Evolutionary conservation across 1,140 invertebrate species (phyloP).

Genomic region (Drosophila paulistorum): DNA sequence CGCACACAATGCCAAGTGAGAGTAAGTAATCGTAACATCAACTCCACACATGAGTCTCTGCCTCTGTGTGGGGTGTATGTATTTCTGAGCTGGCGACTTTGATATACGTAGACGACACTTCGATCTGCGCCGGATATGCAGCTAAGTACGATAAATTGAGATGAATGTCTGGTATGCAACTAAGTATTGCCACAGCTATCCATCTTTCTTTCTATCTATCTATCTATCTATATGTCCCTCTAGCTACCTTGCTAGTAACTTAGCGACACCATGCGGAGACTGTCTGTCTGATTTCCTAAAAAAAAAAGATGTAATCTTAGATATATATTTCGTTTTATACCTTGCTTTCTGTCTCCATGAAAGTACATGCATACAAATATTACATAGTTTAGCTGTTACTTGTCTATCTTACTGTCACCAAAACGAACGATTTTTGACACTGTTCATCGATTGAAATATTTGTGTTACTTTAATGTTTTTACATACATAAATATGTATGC

Average conservation of each 20-base stretch:
- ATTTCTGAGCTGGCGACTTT: slow-evolving; percentile 31
- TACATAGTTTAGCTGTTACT: slow-evolving; percentile 55
- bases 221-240: slow-evolving; percentile 35
- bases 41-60: slow-evolving; percentile 18
- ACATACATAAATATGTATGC: neutral
- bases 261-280: slow-evolving; percentile 6
- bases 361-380: slow-evolving; percentile 29
- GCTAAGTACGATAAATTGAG: slow-evolving; percentile 76
- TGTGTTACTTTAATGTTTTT: neutral
- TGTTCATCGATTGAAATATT: neutral
- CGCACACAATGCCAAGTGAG: slow-evolving; percentile 18
- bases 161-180: slow-evolving; percentile 68
- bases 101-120: slow-evolving; percentile 69
- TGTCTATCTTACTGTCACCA: slow-evolving; percentile 55
- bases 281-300: neutral
- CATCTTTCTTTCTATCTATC: slow-evolving; percentile 25
- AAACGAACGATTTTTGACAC: slow-evolving; percentile 41
- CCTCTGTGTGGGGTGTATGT: slow-evolving; percentile 5
- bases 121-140: slow-evolving; percentile 61
- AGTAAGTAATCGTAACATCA: slow-evolving; percentile 28
- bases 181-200: slow-evolving; percentile 46
- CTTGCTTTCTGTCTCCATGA: slow-evolving; percentile 32
- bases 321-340: slow-evolving; percentile 25
- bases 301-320: slow-evolving; percentile 9
- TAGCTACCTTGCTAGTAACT: slow-evolving; percentile 3